Evolutionary conservation across 2,113 vertebrate genomes (phyloP), one percentile per base, ranked within the genome.

Genomic region (Anolis carolinensis): DNA sequence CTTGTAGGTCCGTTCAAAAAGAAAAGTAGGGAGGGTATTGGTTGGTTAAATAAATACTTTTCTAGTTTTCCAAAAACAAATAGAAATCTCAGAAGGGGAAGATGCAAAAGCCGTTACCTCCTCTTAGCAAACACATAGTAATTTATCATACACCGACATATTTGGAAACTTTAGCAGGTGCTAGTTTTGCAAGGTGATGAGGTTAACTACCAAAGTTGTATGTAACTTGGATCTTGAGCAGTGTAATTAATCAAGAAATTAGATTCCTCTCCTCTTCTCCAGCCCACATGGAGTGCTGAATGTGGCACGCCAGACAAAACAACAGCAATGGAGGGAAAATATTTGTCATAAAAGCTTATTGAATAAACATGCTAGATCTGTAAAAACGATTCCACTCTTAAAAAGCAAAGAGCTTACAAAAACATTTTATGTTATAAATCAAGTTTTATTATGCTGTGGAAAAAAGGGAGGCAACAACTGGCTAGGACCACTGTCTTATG

Each of bases 171-270:
- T 98, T 96, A 97, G 97, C 97, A 96, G 96, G 96, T 94, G 93
- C 91, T 89, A 88, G 96, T 95, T 96, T 96, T 95, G 94, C 95
- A 92, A 97, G 98, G 98, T 98, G 96, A 95, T 73, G 92, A 96
- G 98, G 98, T 98, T 99, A 99, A 98, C 97, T 99, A 97, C 97
- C 96, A 78, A 98, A 98, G 97, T 97, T 97, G 97, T 97, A 94
- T 96, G 95, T 97, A 98, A 98, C 96, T 98, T 96, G 96, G 97
- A 97, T 96, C 95, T 93, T 96, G 93, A 93, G 94, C 91, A 81
- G 85, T 93, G 97, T 97, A 97, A 98, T 98, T 98, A 98, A 98
- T 98, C 97, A 98, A 97, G 95, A 96, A 93, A 96, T 96, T 93
- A 95, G 92, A 81, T 97, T 96, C 96, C 95, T 89, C 94, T 93